phyloP scores from a whole-genome alignment of 2,888 invertebrate species.

The Acrobasis repandana region DNA sequence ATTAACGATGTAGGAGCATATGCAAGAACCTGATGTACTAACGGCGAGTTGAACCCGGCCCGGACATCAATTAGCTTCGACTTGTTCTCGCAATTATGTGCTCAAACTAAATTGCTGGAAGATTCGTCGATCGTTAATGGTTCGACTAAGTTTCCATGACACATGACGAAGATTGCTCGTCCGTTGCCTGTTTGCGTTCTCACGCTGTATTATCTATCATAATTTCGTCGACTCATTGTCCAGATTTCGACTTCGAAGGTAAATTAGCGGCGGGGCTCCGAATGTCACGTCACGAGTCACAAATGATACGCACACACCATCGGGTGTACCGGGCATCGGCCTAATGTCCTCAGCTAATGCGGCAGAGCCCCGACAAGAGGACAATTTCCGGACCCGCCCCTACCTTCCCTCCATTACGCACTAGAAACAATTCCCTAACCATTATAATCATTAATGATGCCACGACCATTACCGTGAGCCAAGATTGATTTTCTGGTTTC shows the following conservation, averaged over 20 bases:
- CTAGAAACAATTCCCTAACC: constrained; percentile 73
- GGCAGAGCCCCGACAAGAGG: constrained; percentile 70
- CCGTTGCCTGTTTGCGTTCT: constrained; percentile 45
- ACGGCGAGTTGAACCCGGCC: constrained; percentile 70
- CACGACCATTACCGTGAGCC: constrained; percentile 51
- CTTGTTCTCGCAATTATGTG: constrained; percentile 80
- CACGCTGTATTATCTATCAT: constrained; percentile 49
- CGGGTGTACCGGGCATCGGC: constrained; percentile 41
- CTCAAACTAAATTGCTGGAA: constrained; percentile 77
- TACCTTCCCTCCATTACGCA: constrained; percentile 69
- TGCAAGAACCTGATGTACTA: constrained; percentile 59
- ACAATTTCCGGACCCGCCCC: constrained; percentile 78
- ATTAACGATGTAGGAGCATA: constrained; percentile 36
- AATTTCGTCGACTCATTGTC: constrained; percentile 55
- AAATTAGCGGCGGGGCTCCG: constrained; percentile 42
- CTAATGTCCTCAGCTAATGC: constrained; percentile 77
- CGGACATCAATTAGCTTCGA: constrained; percentile 77
- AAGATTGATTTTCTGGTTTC: constrained; percentile 55
- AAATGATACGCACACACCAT: constrained; percentile 60
- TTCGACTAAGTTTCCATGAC: constrained; percentile 62
- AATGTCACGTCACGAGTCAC: constrained; percentile 67
- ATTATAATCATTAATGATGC: constrained; percentile 72
- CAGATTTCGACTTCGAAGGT: constrained; percentile 39
- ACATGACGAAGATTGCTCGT: constrained; percentile 49
- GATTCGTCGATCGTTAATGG: constrained; percentile 74